These are phyloP conservation scores for Caiman crocodilus DNA, from an alignment of 2,797 vertebrate species.

Conservation along the genomic window DNA sequence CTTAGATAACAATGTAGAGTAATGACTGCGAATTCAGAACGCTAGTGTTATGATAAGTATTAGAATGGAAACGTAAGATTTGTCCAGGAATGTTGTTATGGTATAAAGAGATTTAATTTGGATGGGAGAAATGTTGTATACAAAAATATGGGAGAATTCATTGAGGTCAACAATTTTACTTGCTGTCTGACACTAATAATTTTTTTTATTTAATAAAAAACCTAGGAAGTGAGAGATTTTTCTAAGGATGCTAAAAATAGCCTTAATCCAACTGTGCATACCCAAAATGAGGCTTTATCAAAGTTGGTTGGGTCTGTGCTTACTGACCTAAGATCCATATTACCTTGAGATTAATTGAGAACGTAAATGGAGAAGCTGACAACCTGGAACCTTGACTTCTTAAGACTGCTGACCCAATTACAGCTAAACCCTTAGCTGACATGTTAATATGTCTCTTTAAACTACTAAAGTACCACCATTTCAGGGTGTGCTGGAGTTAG, in stretches of 20 bases:
- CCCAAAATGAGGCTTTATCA: slow-evolving; percentile 18
- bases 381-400: slow-evolving; percentile 68
- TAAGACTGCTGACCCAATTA: slow-evolving; percentile 75
- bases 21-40: background rate
- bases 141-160: background rate
- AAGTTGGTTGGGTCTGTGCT: slow-evolving; percentile 40
- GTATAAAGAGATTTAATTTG: background rate
- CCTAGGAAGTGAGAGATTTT: background rate
- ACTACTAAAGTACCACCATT: slow-evolving; percentile 72
- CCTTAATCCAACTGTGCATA: background rate
- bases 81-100: background rate
- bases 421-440: slow-evolving; percentile 68
- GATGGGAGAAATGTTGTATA: background rate
- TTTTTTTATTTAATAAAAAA: background rate
- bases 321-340: slow-evolving; percentile 55
- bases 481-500: slow-evolving; percentile 5
- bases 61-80: background rate
- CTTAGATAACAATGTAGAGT: background rate
- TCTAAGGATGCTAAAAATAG: background rate
- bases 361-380: slow-evolving; percentile 67
- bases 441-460: slow-evolving; percentile 73
- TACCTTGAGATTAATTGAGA: slow-evolving; percentile 66
- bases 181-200: background rate
- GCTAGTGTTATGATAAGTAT: background rate
- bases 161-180: background rate